A percentile compares a stretch with the other conserved stretches of the same genome.
Evolutionary conservation across 2,888 invertebrate genomes (phyloP).

Genomic region (Parnassius orleans): DNA sequence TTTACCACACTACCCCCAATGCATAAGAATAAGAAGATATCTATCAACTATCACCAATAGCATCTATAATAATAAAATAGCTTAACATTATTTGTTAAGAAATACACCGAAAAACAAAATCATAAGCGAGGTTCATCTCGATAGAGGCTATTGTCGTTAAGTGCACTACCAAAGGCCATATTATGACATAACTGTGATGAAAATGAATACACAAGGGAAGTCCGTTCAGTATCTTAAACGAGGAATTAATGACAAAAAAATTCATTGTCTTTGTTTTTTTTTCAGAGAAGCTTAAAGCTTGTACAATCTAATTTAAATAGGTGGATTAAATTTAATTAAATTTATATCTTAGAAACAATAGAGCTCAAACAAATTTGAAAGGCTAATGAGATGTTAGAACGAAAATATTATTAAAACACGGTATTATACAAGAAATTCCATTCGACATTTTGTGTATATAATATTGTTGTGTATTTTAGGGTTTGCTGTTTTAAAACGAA

Average conservation of each 20-base stretch:
- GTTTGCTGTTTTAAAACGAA: background rate
- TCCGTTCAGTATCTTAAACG: background rate
- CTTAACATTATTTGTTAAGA: no score
- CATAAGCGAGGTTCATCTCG: no score
- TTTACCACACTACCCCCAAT: no score
- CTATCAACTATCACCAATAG: no score
- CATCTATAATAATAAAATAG: no score
- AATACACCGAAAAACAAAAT: no score
- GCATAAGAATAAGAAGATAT: no score
- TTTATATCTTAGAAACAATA: conserved; percentile 13
- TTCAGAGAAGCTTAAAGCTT: conserved; percentile 1
- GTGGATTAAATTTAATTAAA: conserved; percentile 5
- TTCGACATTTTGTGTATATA: background rate
- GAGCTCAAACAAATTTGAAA: conserved; percentile 17
- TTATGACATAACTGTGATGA: background rate
- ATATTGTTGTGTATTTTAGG: background rate
- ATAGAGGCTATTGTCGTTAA: no score
- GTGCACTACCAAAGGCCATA: no score
- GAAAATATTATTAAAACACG: conserved; percentile 9
- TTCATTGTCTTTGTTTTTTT: background rate
- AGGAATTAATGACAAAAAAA: background rate
- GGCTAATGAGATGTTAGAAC: conserved; percentile 21
- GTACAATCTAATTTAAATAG: conserved; percentile 14
- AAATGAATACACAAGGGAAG: background rate
- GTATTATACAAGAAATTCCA: background rate